phyloP scores from a whole-genome alignment of 2,797 vertebrate genomes.

The Arrhamphus sclerolepis region DNA sequence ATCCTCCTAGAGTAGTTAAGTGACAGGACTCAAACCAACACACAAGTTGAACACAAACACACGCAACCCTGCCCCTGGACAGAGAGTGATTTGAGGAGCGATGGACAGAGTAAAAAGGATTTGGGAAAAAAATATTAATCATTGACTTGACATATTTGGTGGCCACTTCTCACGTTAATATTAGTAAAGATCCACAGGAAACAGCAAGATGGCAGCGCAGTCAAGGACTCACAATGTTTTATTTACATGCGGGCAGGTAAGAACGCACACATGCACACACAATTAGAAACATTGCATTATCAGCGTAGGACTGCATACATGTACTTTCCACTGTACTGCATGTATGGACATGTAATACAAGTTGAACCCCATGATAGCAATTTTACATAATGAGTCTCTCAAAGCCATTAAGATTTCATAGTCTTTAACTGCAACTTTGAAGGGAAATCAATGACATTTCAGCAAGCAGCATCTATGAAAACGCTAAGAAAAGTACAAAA shows the following conservation, averaged over 20 bases:
- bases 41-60: not conserved
- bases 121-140: conserved; percentile 54
- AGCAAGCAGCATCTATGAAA: no score
- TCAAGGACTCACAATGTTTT: conserved; percentile 22
- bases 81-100: conserved; percentile 30
- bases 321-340: conserved; percentile 1
- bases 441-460: no score
- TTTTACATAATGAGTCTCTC: conserved; percentile 19
- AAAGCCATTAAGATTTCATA: conserved; percentile 9
- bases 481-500: no score
- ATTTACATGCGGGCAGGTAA: conserved; percentile 23
- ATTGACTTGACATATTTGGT: conserved; percentile 67
- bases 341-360: no score
- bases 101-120: conserved; percentile 35
- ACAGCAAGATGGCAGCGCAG: conserved; percentile 47
- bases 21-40: conserved; percentile 47
- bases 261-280: not conserved
- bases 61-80: conserved; percentile 13
- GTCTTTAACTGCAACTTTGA: conserved; percentile 9
- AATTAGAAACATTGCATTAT: conserved; percentile 19
- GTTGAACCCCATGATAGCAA: not conserved
- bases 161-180: conserved; percentile 59
- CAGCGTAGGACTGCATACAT: conserved; percentile 13
- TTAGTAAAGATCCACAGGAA: conserved; percentile 49
- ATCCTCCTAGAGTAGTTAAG: conserved; percentile 28